Percentiles rank a stretch among this genome's conserved stretches.
These are phyloP conservation scores for Colostygia pectinataria DNA, from an alignment of 2,888 invertebrate species.

Conservation along the genomic window DNA sequence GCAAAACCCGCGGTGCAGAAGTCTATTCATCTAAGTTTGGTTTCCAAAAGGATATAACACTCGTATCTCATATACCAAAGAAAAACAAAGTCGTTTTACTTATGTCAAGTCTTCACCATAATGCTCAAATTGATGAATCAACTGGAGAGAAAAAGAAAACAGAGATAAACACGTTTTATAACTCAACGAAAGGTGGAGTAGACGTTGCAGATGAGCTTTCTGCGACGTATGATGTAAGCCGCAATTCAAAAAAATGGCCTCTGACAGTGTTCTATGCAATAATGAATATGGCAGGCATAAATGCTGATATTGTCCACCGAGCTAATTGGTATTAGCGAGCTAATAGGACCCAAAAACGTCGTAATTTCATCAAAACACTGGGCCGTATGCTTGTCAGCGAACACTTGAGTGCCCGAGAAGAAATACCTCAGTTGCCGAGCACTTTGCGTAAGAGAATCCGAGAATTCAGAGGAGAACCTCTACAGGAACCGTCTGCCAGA, in stretches of 20 bases:
- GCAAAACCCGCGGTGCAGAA: background rate
- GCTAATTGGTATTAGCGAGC: too few species aligned
- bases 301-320: too few species aligned
- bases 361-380: too few species aligned
- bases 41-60: background rate
- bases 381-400: background rate
- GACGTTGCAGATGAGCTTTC: background rate
- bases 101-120: background rate
- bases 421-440: background rate
- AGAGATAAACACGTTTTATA: background rate
- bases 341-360: too few species aligned
- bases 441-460: background rate
- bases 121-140: background rate
- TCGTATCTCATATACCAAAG: background rate
- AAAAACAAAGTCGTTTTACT: background rate
- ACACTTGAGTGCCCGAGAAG: background rate
- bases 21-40: background rate
- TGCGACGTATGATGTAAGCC: background rate
- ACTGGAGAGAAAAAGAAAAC: background rate
- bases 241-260: background rate
- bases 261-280: background rate
- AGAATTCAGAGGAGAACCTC: conserved; percentile 8
- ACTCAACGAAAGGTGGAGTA: background rate
- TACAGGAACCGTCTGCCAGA: conserved; percentile 12
- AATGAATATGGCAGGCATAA: background rate